Evolutionary conservation across 2,797 vertebrate species (phyloP), one percentile per base, ranked within the genome.

Genomic region (Syngnathus rostellatus): DNA sequence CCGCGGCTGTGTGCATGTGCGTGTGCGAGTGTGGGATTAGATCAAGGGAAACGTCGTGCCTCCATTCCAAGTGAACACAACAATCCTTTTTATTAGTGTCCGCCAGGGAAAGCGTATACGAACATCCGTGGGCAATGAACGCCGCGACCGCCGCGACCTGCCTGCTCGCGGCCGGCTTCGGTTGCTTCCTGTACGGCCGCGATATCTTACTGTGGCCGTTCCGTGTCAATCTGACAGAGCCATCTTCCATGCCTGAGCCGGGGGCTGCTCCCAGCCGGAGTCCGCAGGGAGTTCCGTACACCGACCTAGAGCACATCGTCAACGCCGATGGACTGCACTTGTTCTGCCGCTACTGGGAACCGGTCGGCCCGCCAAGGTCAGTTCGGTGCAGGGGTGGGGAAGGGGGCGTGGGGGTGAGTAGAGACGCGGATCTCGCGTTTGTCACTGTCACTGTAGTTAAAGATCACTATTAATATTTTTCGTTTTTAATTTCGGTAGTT

Each of bases 311-410:
- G 75, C 94, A 96, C 86, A 88, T 97, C 77, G 63, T 97, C 87
- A 98, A 98, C 69, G 92, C 90, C 39, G 96, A 99, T 1, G 95
- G 94, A 74, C 92, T 92, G 87, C 82, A 95, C 84, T 91, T 99
- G 81, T 98, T 95, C 91, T 98, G 95, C 88, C 94, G 91, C 80
- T 97, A 94, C 85, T 99, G 95, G 95, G 93, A 94, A 76, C 94
- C 95, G 21, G 72, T 76, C 9, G 73, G 72, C 31, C 73, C 87
- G 41, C 93, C 94, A 79, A 95, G 93, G 96, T 98, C 81, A 93
- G 94, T 89, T 76, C 39, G 60, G 63, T 55, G 1, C 3, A 7
- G 12, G 8, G 62, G 12, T n/a, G 4, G 0, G 7, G 51, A 66
- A 45, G 23, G 19, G 38, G 19, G 0, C 38, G 25, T 17, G 19